Base-by-base conservation (phyloP, 37 sponge, comb jelly and placozoan species). In the Aphrocallistes beatrix region DNA sequence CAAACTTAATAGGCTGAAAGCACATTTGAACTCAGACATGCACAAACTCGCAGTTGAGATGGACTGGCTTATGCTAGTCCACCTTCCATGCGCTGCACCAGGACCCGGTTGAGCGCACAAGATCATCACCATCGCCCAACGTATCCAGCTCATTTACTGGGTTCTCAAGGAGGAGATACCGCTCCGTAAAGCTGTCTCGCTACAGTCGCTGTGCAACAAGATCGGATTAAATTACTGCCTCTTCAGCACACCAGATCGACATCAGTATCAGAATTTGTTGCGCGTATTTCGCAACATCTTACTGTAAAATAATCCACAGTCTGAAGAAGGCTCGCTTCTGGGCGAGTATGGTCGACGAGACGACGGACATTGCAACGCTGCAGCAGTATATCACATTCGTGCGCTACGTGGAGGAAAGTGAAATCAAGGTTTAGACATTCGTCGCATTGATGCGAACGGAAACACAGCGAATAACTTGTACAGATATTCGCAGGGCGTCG, bases 401-500 rank as follows among this genome's bases (percentile, higher is more conserved):
- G 17, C 75, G 75, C 34, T 60, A 60, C 75, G 32, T 60, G 34
- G 75, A 60, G 75, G 8, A 60, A 47, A 21, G 75, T 6, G 75
- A 60, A 25, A 60, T 60, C 25, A 60, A 28, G 34, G 75, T 60
- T 60, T 60, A 1, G 75, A 13, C 25, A 60, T 60, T 32, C 25
- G 75, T 60, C 25, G 75, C 25, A 60, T 60, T 60, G 75, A 60
- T 60, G 75, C 25, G 34, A 60, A 60, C 34, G 75, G 75, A 25
- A 30, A 19, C 34, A 60, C 75, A 60, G 75, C 75, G 75, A 60
- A 60, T 60, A 60, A 60, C 32, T 1, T 32, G 75, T 60, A 60
- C 75, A 60, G n/a, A 60, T 60, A 60, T 60, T 28, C 32, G 75
- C 75, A 60, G 75, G 75, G n/a, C 34, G 75, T 60, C 25, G 75